These are phyloP conservation scores for Agonopterix subpropinquella DNA, from an alignment of 2,888 invertebrate genomes.

Conservation along the genomic window DNA sequence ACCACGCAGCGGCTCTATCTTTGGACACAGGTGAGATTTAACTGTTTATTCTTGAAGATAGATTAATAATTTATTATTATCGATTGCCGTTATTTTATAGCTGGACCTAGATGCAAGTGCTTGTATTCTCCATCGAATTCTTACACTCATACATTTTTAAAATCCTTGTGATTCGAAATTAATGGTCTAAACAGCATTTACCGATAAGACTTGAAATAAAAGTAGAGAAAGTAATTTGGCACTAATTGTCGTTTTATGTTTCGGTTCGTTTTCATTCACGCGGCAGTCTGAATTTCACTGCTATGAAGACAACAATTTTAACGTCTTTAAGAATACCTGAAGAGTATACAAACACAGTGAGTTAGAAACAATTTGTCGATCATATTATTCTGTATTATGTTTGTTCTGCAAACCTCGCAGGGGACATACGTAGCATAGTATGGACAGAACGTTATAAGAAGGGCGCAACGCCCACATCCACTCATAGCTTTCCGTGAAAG, in stretches of 20 bases:
- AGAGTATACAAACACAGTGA: slow-evolving; percentile 1
- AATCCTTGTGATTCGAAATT: not conserved
- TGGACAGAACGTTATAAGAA: slow-evolving; percentile 24
- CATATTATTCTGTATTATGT: not conserved
- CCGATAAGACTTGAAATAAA: slow-evolving; percentile 17
- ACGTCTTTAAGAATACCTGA: not conserved
- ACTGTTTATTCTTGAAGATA: not conserved
- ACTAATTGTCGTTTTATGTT: slow-evolving; percentile 14
- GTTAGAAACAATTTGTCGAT: not conserved
- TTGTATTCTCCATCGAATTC: not conserved
- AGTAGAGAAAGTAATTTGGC: slow-evolving; percentile 14
- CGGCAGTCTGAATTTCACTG: no score
- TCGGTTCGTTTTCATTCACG: slow-evolving; percentile 11
- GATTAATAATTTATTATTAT: no score
- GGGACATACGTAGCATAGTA: not conserved
- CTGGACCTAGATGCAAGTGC: no score
- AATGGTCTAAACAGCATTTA: not conserved
- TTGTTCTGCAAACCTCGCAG: not conserved
- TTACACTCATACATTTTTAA: not conserved
- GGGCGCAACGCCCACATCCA: slow-evolving; percentile 31
- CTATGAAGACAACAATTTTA: no score
- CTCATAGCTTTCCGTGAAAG: slow-evolving; percentile 40
- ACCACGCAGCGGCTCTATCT: slow-evolving; percentile 72
- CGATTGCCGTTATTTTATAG: no score
- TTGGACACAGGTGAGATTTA: slow-evolving; percentile 57